Base-by-base conservation (phyloP, 2,888 invertebrate genomes). In the Papilio demoleus region DNA sequence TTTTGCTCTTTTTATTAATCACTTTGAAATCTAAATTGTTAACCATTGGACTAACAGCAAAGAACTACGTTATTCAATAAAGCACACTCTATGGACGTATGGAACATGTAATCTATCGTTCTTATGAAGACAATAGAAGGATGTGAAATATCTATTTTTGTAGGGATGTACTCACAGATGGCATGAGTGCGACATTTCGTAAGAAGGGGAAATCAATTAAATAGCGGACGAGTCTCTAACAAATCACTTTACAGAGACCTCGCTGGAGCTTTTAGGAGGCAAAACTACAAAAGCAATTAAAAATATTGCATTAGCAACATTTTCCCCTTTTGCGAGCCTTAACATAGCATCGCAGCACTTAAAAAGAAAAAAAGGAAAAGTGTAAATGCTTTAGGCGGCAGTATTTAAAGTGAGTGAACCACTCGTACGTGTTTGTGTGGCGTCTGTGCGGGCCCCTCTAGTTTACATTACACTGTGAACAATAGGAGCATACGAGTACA, bases 391-490 rank as follows among this genome's bases (percentile, higher is more conserved):
- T 69, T 69, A 65, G 60, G 65, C 65, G 53, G 65, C 69, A 50
- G 65, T 65, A 61, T 69, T 69, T 65, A 69, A 68, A 68, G 69
- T 61, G 68, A 69, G 68, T 69, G 69, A 65, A 61, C 65, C 61
- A 65, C 69, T 69, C 45, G 38, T 60, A 65, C 65, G 50, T 69
- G 65, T 69, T 69, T 65, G 61, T 69, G 34, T 62, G 42, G 69
- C 34, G 68, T 50, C 59, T 59, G 53, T 69, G 65, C 58, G 38
- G 34, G 53, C 61, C 65, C 47, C 65, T 61, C 53, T 34, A 65
- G 69, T 69, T 69, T 59, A 50, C 64, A 64, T 68, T 69, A 65
- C 69, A 65, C 65, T 34, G 19, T 56, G 69, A 65, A 69, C 69
- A 69, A 69, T 69, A 62, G 69, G 53, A 53, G 61, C 34, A 45